Evolutionary conservation across 2,797 vertebrate species (phyloP), one percentile per base, ranked within the genome.

Genomic region (Chaetodon trifasciatus): DNA sequence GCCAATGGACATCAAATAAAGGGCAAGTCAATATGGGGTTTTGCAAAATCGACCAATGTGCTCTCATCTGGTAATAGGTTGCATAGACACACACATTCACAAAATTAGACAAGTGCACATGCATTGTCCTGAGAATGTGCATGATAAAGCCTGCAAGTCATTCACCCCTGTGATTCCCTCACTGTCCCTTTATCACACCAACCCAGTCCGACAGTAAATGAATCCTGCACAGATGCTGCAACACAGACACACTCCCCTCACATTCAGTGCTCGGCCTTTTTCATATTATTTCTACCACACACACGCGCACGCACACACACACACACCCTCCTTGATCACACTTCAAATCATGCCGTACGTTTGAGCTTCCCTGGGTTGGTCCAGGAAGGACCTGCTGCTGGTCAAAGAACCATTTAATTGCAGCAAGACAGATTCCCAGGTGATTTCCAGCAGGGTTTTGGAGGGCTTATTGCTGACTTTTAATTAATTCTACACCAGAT

Each of bases 171-270:
- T 74, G 75, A 82, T 75, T 62, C 58, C 63, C 39, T 68, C 50
- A 46, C 62, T 71, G 65, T 76, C 28, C 79, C 63, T 80, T 70
- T 60, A 65, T 82, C 67, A 46, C 46, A 79, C 32, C 32, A 73
- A 37, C 23, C 44, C 69, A 78, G 52, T 74, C 70, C 8, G 12
- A 21, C 65, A 64, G 40, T 19, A 81, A 80, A 82, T n/a, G 9
- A 86, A 88, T 77, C 40, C 64, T 61, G 40, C 63, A 79, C 39
- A 75, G 40, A 89, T 52, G 47, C 78, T 78, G 75, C 71, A 78
- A 72, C 62, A 67, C 39, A 42, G 61, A 35, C 69, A 65, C 74
- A 57, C 61, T 57, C 35, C 24, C 49, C 40, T 70, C 64, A 35
- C 52, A 69, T 70, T 39, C 74, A 83, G 28, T 15, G 23, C 55